phyloP scores from a whole-genome alignment of 2,888 invertebrate genomes.

The Heliconius hortense region DNA sequence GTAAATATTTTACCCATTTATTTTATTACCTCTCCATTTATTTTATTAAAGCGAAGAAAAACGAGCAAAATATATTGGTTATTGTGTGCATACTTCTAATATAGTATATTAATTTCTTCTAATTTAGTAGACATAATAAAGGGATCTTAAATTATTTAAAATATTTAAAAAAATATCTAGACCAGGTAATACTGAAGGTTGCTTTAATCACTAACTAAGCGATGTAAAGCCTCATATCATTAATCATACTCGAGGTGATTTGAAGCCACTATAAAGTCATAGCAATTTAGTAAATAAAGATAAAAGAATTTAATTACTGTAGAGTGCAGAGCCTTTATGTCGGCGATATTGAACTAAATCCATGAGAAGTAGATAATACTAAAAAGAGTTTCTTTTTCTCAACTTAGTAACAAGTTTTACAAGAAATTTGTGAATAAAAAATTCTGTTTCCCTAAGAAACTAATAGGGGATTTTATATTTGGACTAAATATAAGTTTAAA shows the following conservation, averaged over 20 bases:
- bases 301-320: slow-evolving; percentile 29
- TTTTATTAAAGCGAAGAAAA: background rate
- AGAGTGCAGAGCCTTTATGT: slow-evolving; percentile 17
- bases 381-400: background rate
- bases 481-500: too few relatives aligned
- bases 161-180: background rate
- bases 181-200: background rate
- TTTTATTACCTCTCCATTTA: background rate
- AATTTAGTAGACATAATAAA: too few relatives aligned
- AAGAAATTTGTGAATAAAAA: too few relatives aligned
- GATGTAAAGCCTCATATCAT: slow-evolving; percentile 35
- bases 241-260: slow-evolving; percentile 37
- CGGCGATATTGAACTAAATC: slow-evolving; percentile 6
- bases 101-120: too few relatives aligned
- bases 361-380: background rate
- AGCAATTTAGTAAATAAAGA: slow-evolving; percentile 42
- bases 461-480: too few relatives aligned
- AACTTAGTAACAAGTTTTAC: too few relatives aligned
- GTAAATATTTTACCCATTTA: background rate
- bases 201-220: slow-evolving; percentile 14
- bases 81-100: too few relatives aligned
- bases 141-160: background rate
- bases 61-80: too few relatives aligned
- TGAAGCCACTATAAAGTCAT: slow-evolving; percentile 38
- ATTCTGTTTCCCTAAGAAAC: too few relatives aligned